A percentile compares a stretch with the other conserved stretches of the same genome.
phyloP scores from a whole-genome alignment of 2,888 invertebrate genomes.

The Drosophila falleni region DNA sequence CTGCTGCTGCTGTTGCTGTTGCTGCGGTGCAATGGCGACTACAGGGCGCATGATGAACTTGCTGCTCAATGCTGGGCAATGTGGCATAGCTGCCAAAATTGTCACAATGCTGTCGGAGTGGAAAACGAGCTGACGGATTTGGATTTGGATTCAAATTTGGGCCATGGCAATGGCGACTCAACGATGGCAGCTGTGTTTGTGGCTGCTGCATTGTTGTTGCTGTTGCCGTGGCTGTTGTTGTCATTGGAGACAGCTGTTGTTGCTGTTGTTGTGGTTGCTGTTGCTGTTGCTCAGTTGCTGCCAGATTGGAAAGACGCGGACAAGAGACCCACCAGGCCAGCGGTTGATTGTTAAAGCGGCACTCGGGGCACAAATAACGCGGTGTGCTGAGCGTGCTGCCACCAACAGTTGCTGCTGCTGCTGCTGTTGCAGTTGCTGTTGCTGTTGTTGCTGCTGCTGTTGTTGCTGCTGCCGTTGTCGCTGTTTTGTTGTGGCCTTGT shows the following conservation, averaged over 20 bases:
- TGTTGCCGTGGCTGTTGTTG: conserved; percentile 17
- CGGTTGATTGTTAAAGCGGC: conserved; percentile 84
- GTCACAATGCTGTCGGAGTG: conserved; percentile 70
- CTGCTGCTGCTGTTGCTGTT: conserved; percentile 40
- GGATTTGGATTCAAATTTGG: conserved; percentile 32
- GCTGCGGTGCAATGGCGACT: conserved; percentile 20
- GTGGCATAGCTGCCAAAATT: conserved; percentile 80
- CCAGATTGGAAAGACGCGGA: conserved; percentile 83
- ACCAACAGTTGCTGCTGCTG: conserved; percentile 6
- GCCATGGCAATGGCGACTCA: conserved; percentile 57
- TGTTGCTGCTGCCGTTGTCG: conserved; percentile 19
- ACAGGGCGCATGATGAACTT: conserved; percentile 46
- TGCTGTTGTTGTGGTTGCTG: conserved; percentile 8
- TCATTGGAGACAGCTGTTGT: conserved; percentile 35
- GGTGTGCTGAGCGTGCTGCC: conserved; percentile 56
- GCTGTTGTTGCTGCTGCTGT: conserved; percentile 2
- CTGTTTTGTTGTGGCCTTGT: conserved; percentile 28
- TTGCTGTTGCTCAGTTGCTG: conserved; percentile 43
- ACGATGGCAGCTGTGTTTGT: conserved; percentile 58
- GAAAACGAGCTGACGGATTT: conserved; percentile 54
- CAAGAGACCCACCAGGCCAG: conserved; percentile 85
- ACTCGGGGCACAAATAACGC: conserved; percentile 83
- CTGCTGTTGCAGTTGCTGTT: background rate
- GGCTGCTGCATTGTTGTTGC: conserved; percentile 1
- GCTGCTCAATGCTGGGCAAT: conserved; percentile 65